phyloP scores from a whole-genome alignment of 1,140 invertebrate species.

The Chionoecetes opilio region DNA sequence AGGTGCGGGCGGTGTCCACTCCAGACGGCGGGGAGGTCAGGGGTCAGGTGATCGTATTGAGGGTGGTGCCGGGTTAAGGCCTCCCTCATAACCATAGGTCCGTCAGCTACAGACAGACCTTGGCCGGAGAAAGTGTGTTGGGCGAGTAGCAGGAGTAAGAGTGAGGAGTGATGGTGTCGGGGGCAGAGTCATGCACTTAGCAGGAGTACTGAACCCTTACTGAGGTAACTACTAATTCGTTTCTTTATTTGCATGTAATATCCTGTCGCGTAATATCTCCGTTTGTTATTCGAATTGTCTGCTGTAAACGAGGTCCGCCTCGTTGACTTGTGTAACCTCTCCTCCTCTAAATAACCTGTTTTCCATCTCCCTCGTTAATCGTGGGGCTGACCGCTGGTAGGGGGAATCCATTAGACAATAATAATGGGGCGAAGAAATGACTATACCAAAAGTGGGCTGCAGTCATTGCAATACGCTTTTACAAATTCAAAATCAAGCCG shows the following conservation, averaged over 20 bases:
- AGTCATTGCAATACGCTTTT: conserved; percentile 15
- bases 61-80: conserved; percentile 54
- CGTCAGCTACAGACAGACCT: background rate
- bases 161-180: background rate
- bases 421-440: conserved; percentile 9
- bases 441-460: conserved; percentile 2
- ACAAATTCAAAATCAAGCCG: conserved; percentile 30
- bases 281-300: background rate
- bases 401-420: background rate
- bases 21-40: conserved; percentile 60
- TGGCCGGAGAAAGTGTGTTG: background rate
- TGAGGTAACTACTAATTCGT: background rate
- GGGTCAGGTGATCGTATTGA: conserved; percentile 61
- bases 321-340: background rate
- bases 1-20: conserved; percentile 68
- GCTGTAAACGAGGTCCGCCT: background rate
- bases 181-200: background rate
- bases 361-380: background rate
- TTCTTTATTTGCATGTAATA: background rate
- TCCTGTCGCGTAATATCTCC: background rate
- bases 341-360: background rate
- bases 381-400: background rate
- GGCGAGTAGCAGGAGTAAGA: background rate
- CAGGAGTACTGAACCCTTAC: background rate
- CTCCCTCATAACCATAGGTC: conserved; percentile 58